These are phyloP conservation scores for Drosophila borealis DNA, from an alignment of 2,888 invertebrate genomes.

Conservation along the genomic window DNA sequence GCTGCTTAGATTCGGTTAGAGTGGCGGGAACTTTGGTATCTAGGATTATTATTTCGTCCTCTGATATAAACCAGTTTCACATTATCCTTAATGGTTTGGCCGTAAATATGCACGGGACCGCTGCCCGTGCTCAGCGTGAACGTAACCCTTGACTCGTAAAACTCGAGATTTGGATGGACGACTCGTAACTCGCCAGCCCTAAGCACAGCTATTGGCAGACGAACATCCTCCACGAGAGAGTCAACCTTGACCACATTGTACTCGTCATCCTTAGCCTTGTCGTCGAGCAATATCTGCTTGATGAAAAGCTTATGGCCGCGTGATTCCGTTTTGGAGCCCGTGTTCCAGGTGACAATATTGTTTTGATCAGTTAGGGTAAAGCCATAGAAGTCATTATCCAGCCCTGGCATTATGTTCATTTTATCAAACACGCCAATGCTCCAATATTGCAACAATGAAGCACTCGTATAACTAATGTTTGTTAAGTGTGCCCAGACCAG, in stretches of 20 bases:
- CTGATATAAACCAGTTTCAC: slow-evolving; percentile 86
- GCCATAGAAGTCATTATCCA: slow-evolving; percentile 83
- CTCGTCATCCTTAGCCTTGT: slow-evolving; percentile 91
- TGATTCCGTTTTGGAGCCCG: slow-evolving; percentile 89
- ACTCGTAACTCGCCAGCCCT: slow-evolving; percentile 91
- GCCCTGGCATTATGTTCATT: neutral
- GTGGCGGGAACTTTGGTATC: neutral
- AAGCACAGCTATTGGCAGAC: slow-evolving; percentile 92
- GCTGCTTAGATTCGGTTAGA: neutral
- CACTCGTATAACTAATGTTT: too few relatives aligned
- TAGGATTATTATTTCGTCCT: neutral
- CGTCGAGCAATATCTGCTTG: slow-evolving; percentile 92
- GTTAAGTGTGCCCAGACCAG: neutral
- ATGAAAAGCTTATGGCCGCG: slow-evolving; percentile 92
- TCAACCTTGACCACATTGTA: slow-evolving; percentile 89
- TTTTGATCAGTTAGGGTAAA: slow-evolving; percentile 90
- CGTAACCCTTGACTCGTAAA: slow-evolving; percentile 93
- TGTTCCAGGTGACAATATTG: slow-evolving; percentile 92
- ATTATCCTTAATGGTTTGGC: slow-evolving; percentile 92
- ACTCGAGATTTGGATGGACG: slow-evolving; percentile 92
- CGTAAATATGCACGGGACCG: slow-evolving; percentile 93
- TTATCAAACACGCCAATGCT: neutral
- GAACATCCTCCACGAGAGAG: slow-evolving; percentile 87
- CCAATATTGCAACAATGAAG: too few relatives aligned
- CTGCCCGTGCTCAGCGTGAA: slow-evolving; percentile 91